phyloP scores from a whole-genome alignment of 2,888 invertebrate genomes.

The Hirtodrosophila confusa region DNA sequence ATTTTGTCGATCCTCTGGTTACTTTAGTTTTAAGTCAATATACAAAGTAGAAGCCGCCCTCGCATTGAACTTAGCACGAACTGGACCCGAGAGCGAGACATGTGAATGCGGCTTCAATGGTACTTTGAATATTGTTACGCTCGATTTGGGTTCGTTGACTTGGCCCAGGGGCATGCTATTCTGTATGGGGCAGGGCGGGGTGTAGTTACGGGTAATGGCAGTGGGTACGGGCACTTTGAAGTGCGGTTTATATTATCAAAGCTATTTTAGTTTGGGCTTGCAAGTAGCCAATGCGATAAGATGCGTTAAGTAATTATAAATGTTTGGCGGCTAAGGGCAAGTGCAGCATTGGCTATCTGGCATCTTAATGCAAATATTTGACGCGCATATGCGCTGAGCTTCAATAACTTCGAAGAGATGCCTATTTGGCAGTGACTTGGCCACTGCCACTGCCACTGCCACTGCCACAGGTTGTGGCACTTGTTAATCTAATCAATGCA shows the following conservation, averaged over 20 bases:
- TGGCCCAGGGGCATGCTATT: constrained; percentile 39
- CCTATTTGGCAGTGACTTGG: constrained; percentile 32
- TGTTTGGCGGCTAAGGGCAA: constrained; percentile 41
- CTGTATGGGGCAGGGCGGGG: neutral
- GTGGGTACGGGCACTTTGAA: constrained; percentile 57
- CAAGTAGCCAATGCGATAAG: constrained; percentile 66
- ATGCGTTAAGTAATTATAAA: constrained; percentile 79
- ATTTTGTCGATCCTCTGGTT: too few relatives aligned
- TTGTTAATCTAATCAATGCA: constrained; percentile 70
- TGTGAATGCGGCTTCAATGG: constrained; percentile 73
- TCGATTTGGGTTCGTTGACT: constrained; percentile 76
- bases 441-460: neutral
- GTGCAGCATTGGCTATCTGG: constrained; percentile 59
- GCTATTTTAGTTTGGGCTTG: constrained; percentile 71
- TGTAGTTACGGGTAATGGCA: constrained; percentile 2
- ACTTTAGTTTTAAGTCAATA: too few relatives aligned
- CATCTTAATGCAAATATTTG: constrained; percentile 80
- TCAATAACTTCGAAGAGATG: constrained; percentile 49
- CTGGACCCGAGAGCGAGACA: constrained; percentile 59
- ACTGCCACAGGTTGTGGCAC: constrained; percentile 28
- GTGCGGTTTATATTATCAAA: constrained; percentile 66
- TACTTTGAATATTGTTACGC: constrained; percentile 76
- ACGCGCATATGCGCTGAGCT: constrained; percentile 66
- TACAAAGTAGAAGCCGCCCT: constrained; percentile 36
- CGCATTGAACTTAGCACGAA: constrained; percentile 68